Percentiles rank a stretch among this genome's conserved stretches.
phyloP scores from a whole-genome alignment of 2,113 vertebrate genomes.

The Bagarius yarrelli region DNA sequence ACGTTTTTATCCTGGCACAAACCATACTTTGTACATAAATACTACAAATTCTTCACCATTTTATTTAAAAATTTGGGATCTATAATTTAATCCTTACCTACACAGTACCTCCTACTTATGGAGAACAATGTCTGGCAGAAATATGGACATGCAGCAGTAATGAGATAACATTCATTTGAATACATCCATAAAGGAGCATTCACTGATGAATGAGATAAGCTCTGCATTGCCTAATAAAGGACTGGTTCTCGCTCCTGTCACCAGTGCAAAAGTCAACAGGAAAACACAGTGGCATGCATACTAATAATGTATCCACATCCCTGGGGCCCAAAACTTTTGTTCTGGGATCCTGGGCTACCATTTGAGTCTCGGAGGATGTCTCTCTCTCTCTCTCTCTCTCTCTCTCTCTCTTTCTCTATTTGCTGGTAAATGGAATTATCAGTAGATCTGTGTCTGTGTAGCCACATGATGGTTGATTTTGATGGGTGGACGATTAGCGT shows the following conservation, averaged over 20 bases:
- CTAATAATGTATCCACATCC: conserved; percentile 51
- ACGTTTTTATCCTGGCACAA: neutral
- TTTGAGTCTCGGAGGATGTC: conserved; percentile 44
- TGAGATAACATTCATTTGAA: conserved; percentile 49
- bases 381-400: conserved; percentile 39
- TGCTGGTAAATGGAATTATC: conserved; percentile 48
- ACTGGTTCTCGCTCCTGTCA: conserved; percentile 48
- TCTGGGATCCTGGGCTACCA: conserved; percentile 44
- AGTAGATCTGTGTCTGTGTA: conserved; percentile 33
- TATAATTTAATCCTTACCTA: neutral
- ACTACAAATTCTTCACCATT: neutral
- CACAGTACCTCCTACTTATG: neutral
- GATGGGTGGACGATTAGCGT: conserved; percentile 53
- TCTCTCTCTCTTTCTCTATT: conserved; percentile 33
- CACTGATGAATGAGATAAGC: conserved; percentile 53
- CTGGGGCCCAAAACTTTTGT: conserved; percentile 54
- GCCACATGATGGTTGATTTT: conserved; percentile 35
- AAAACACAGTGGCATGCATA: conserved; percentile 56
- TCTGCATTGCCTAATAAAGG: conserved; percentile 54
- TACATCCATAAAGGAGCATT: conserved; percentile 42
- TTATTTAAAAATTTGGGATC: neutral
- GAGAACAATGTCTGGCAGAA: conserved; percentile 33
- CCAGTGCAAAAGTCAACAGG: conserved; percentile 52
- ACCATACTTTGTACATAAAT: neutral
- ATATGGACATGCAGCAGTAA: conserved; percentile 41